Evolutionary conservation across 2,113 vertebrate genomes (phyloP).

Genomic region (Erythrolamprus reginae): DNA sequence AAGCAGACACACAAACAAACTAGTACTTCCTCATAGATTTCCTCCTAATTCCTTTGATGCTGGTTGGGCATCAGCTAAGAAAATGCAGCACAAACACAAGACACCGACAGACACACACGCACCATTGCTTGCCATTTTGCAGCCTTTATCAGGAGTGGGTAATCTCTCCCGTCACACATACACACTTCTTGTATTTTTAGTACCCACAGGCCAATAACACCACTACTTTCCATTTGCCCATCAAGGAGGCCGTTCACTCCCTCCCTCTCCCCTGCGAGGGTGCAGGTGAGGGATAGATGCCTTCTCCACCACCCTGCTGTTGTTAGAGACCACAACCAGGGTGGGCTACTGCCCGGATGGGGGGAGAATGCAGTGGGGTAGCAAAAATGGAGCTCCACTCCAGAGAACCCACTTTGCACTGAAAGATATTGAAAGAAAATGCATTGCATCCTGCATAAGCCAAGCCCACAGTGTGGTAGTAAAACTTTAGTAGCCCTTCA

Average conservation of each 20-base stretch:
- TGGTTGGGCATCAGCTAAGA: background rate
- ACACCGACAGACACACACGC: background rate
- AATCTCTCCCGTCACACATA: no score
- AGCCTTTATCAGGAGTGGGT: background rate
- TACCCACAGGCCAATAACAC: no score
- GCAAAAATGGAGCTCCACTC: no score
- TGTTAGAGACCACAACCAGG: slow-evolving; percentile 31
- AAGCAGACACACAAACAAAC: background rate
- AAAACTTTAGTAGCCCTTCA: no score
- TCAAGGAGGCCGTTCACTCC: slow-evolving; percentile 57
- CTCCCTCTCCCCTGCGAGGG: slow-evolving; percentile 56
- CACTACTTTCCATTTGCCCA: slow-evolving; percentile 47
- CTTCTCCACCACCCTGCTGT: background rate
- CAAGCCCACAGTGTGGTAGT: no score
- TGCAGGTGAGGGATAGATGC: slow-evolving; percentile 35
- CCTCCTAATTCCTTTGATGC: background rate
- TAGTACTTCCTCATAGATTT: background rate
- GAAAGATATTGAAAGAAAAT: no score
- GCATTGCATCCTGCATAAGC: no score
- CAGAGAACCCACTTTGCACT: no score
- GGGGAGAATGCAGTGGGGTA: no score
- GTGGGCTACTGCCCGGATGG: no score
- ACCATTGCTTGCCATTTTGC: no score
- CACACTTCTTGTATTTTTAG: background rate
- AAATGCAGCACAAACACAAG: background rate